Evolutionary conservation across 2,113 vertebrate genomes (phyloP), one percentile per base, ranked within the genome.

Genomic region (Oplegnathus fasciatus): DNA sequence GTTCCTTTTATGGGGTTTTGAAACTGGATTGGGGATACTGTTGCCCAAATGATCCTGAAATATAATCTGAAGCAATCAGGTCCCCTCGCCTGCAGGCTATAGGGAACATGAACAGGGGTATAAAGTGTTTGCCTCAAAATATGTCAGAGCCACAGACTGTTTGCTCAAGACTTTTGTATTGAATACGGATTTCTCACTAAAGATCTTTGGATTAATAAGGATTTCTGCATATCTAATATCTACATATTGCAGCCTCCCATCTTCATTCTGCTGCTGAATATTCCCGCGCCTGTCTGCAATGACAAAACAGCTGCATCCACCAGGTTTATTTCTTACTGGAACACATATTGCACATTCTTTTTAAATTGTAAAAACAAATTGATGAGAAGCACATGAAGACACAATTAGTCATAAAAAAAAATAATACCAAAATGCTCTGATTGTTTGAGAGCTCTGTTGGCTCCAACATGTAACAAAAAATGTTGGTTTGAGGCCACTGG

Each of bases 401-500:
- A 73, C 48, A 73, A 70, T 61, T 61, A 82, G 55, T 67, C 17
- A 42, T 26, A n/a, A 30, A 80, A 62, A 82, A 67, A 46, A 48
- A 48, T 4, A 37, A 37, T 37, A 37, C 26, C 40, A 50, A 85
- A 89, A 81, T 30, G n/a, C 50, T 83, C 64, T 44, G 77, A 85
- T 86, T 87, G 64, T 90, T 90, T 58, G 22, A 75, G 54, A 72
- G 48, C 1, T 6, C 78, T 80, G 46, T 68, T 93, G 81, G 90
- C 88, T 84, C 62, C 11, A 6, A 71, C 84, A 58, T 82, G 65
- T 60, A 54, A 80, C 74, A 67, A 75, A 84, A 78, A 87, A 70
- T 48, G 73, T 70, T 90, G 78, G 60, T 89, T 78, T 78, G 76
- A 86, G 85, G 78, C 80, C 89, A 80, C 71, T 71, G 88, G 60